Conservation (phyloP, 2,113 vertebrate species). For the Garra rufa region DNA sequence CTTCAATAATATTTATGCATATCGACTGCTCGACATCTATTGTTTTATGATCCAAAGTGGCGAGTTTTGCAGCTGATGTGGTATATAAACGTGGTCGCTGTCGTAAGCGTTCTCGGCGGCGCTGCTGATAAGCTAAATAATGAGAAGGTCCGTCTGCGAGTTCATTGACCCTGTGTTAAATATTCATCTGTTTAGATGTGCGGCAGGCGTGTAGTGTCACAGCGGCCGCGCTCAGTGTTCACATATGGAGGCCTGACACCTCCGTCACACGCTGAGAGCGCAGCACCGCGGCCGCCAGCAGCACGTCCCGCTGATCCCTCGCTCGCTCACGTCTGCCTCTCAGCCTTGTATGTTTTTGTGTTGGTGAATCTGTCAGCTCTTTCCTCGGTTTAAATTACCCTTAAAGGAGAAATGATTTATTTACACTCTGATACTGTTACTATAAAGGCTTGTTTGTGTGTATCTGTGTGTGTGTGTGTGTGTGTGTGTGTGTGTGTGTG, state of each 20-base stretch:
- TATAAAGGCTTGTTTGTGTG: conserved; percentile 36
- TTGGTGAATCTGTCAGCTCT: conserved; percentile 43
- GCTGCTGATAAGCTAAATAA: conserved; percentile 71
- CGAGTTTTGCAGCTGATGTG: background rate
- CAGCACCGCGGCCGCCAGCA: background rate
- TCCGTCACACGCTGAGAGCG: conserved; percentile 69
- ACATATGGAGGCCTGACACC: conserved; percentile 77
- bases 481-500: too few relatives aligned
- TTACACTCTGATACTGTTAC: conserved; percentile 54
- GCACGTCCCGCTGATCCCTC: background rate
- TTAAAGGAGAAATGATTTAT: conserved; percentile 54
- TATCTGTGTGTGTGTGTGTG: conserved; percentile 13
- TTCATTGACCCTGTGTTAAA: conserved; percentile 82
- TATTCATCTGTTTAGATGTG: conserved; percentile 85
- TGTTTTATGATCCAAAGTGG: background rate
- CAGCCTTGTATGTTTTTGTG: conserved; percentile 35
- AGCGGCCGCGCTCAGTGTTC: conserved; percentile 76
- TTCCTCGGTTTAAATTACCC: conserved; percentile 52
- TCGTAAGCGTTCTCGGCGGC: conserved; percentile 22
- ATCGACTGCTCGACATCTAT: background rate
- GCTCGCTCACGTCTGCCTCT: background rate
- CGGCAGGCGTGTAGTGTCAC: conserved; percentile 76
- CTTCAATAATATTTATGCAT: conserved; percentile 25
- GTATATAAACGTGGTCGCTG: background rate
- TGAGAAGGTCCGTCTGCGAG: conserved; percentile 82